Conservation (phyloP, 2,797 vertebrate species). For the Sebastolobus altivelis region DNA sequence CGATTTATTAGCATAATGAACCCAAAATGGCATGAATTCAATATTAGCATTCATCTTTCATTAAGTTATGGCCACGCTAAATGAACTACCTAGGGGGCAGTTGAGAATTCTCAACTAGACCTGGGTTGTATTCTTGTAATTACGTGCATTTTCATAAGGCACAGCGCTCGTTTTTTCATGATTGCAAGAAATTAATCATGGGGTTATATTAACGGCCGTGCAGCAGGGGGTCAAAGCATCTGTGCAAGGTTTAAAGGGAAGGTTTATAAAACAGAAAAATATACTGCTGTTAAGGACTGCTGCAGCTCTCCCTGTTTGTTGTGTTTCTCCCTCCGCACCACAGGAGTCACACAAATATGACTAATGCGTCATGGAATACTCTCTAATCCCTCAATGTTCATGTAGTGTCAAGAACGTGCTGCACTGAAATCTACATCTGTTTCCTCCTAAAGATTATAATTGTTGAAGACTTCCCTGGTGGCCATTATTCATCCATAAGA, state of each 20-base stretch:
- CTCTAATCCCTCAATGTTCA: slow-evolving; percentile 49
- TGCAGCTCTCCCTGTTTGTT: background rate
- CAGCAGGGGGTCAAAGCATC: slow-evolving; percentile 43
- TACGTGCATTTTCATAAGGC: slow-evolving; percentile 66
- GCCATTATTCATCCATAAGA: slow-evolving; percentile 74
- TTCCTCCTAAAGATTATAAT: slow-evolving; percentile 33
- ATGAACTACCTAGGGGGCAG: slow-evolving; percentile 63
- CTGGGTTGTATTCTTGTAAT: slow-evolving; percentile 67
- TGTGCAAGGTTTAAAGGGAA: slow-evolving; percentile 4
- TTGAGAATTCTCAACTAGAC: slow-evolving; percentile 44
- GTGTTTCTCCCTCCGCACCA: slow-evolving; percentile 1
- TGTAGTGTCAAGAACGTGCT: slow-evolving; percentile 33
- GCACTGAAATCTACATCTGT: slow-evolving; percentile 51
- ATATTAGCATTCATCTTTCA: slow-evolving; percentile 72
- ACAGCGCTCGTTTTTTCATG: slow-evolving; percentile 33
- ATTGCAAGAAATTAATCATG: slow-evolving; percentile 57
- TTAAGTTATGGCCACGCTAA: slow-evolving; percentile 63
- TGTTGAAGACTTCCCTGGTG: slow-evolving; percentile 45
- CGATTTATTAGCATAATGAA: slow-evolving; percentile 73
- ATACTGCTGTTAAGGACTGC: background rate
- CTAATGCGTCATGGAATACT: slow-evolving; percentile 38
- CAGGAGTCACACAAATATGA: slow-evolving; percentile 15
- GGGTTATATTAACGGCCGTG: slow-evolving; percentile 32
- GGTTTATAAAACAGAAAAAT: background rate
- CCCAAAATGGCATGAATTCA: slow-evolving; percentile 70